These are phyloP conservation scores for Petrosia ficiformis DNA, from an alignment of 37 sponge, comb jelly and placozoan genomes.

Conservation along the genomic window DNA sequence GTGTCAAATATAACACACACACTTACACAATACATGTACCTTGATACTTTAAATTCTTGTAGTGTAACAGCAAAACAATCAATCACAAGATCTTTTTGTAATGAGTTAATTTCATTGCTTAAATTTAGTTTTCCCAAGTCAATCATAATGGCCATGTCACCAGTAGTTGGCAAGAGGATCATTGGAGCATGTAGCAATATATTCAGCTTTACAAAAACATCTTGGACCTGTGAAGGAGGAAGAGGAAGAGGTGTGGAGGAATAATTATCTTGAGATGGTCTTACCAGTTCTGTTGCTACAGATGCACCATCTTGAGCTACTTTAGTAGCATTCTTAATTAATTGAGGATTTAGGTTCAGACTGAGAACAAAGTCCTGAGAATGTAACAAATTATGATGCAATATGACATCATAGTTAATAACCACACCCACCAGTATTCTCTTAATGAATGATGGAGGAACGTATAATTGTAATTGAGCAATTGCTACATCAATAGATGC, in stretches of 20 bases:
- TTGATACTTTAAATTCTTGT: slow-evolving; percentile 40
- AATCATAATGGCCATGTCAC: slow-evolving; percentile 37
- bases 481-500: slow-evolving; percentile 26
- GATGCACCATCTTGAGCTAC: slow-evolving; percentile 48
- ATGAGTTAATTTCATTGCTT: slow-evolving; percentile 29
- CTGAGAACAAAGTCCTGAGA: slow-evolving; percentile 43
- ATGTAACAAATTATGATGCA: neutral
- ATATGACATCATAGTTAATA: neutral
- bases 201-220: slow-evolving; percentile 41
- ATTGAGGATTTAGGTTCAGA: slow-evolving; percentile 23
- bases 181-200: slow-evolving; percentile 63
- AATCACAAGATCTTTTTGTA: neutral
- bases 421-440: slow-evolving; percentile 20
- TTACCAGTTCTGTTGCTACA: slow-evolving; percentile 36
- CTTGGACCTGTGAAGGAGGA: slow-evolving; percentile 23
- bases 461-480: slow-evolving; percentile 37
- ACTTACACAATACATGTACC: no score
- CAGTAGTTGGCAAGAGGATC: slow-evolving; percentile 43
- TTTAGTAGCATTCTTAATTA: slow-evolving; percentile 34
- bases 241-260: neutral
- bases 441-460: slow-evolving; percentile 32
- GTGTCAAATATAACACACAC: no score
- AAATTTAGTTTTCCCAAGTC: slow-evolving; percentile 54
- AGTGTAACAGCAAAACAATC: slow-evolving; percentile 51
- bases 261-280: neutral